Evolutionary conservation across 2,113 vertebrate species (phyloP).

Genomic region (Cisticola juncidis): DNA sequence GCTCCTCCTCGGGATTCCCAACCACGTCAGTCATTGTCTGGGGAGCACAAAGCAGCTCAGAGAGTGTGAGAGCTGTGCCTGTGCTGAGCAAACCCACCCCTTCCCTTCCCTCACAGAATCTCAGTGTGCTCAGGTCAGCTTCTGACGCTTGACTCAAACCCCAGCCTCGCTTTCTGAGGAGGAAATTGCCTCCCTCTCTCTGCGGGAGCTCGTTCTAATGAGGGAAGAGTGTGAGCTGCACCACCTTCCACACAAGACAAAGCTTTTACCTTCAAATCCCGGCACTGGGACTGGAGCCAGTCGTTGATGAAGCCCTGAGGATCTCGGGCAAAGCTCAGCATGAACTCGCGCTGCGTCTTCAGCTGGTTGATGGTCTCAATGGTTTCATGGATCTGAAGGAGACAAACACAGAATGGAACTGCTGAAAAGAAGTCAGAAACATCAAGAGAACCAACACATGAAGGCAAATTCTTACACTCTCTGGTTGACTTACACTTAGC

Average conservation of each 20-base stretch:
- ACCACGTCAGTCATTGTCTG: constrained; percentile 99
- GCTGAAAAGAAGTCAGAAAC: background rate
- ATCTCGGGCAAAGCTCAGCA: constrained; percentile 97
- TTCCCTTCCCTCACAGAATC: background rate
- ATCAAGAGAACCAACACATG: background rate
- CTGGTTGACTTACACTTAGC: background rate
- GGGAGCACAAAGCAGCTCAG: constrained; percentile 14
- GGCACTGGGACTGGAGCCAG: constrained; percentile 98
- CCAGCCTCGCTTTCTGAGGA: background rate
- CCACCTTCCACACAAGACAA: background rate
- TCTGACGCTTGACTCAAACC: background rate
- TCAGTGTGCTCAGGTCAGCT: background rate
- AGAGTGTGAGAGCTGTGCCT: background rate
- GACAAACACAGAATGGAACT: background rate
- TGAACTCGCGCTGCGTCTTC: constrained; percentile 99
- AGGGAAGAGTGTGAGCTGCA: background rate
- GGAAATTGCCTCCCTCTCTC: constrained; percentile 11
- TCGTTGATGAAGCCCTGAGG: constrained; percentile 99
- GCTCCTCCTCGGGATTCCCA: constrained; percentile 96
- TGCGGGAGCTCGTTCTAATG: background rate
- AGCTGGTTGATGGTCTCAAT: constrained; percentile 99
- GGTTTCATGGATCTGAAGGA: constrained; percentile 93
- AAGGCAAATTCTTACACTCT: background rate
- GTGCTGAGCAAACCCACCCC: background rate
- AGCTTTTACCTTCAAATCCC: constrained; percentile 90